Conservation (phyloP, 1,140 invertebrate species). For the Papilio polyxenes region DNA sequence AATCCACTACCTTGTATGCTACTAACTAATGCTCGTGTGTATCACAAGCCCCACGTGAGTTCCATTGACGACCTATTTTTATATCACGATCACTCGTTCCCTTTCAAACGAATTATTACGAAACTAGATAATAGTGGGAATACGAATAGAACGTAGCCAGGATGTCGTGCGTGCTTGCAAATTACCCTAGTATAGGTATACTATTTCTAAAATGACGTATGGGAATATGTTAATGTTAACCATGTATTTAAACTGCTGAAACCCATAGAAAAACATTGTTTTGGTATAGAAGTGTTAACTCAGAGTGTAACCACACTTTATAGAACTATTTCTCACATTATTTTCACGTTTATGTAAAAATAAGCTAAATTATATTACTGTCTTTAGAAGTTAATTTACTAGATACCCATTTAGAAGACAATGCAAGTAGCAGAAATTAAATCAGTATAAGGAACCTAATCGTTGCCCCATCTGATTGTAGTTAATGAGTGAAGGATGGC, state of each 20-base stretch:
- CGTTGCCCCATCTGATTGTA: not conserved
- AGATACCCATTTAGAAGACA: not conserved
- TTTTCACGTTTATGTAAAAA: too few species aligned
- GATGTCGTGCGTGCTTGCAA: not conserved
- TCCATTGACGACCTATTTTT: conserved; percentile 31
- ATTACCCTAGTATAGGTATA: not conserved
- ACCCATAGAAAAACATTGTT: too few species aligned
- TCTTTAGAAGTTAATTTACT: too few species aligned
- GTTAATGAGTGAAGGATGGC: not conserved
- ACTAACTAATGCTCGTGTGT: not conserved
- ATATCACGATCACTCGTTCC: not conserved
- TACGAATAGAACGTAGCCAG: conserved; percentile 10
- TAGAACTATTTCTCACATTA: too few species aligned
- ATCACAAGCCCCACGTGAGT: conserved; percentile 3
- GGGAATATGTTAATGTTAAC: not conserved
- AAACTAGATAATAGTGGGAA: conserved; percentile 30
- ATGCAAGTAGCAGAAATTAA: not conserved
- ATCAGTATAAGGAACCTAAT: not conserved
- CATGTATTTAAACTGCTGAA: not conserved
- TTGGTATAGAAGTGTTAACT: too few species aligned
- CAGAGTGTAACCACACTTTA: too few species aligned
- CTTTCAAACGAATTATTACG: conserved; percentile 24
- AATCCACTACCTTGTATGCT: not conserved
- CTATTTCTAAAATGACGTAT: not conserved
- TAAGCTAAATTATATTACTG: too few species aligned